Evolutionary conservation across 1,140 invertebrate species (phyloP), one percentile per base, ranked within the genome.

Genomic region (Stenopsyche tienmushanensis): DNA sequence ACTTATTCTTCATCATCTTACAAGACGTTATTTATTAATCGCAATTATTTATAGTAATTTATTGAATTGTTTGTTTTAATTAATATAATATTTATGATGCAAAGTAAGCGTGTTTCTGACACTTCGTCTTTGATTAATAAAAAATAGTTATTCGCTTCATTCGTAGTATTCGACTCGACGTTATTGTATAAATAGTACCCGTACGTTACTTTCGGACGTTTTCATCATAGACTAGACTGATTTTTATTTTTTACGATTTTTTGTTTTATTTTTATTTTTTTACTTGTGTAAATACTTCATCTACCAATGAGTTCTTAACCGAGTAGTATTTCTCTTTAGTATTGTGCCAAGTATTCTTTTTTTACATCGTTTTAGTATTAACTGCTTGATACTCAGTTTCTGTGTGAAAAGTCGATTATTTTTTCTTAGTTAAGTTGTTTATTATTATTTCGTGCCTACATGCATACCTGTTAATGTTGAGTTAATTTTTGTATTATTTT

Each of bases 21-120:
- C 5, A 47, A 8, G 62, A 55, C 52, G 59, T 69, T 69, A 69
- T 69, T 69, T 69, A 69, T 69, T 69, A 69, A 57, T 64, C 52
- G 55, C 64, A 60, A 60, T 60, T 65, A 65, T 65, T 69, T 69
- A 65, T 20, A 63, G 34, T 69, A 69, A 66, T 69, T 69, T 69
- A 69, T 69, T 69, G 67, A 69, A 69, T 65, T 66, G 41, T 62
- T 69, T 60, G 39, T 47, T 60, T 60, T 60, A 42, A 60, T 57
- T 39, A 60, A 47, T 60, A 60, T 60, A 26, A 60, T 60, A 60
- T 60, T 60, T 60, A 60, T 60, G 41, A 47, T 47, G 29, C 25
- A 60, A 60, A 26, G 57, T 47, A 47, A 60, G 47, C 57, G 57
- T 60, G 26, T 60, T 60, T 60, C 47, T 60, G 47, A 47, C 20